Evolutionary conservation across 2,113 vertebrate genomes (phyloP), one percentile per base, ranked within the genome.

Genomic region (Barnardius zonarius): DNA sequence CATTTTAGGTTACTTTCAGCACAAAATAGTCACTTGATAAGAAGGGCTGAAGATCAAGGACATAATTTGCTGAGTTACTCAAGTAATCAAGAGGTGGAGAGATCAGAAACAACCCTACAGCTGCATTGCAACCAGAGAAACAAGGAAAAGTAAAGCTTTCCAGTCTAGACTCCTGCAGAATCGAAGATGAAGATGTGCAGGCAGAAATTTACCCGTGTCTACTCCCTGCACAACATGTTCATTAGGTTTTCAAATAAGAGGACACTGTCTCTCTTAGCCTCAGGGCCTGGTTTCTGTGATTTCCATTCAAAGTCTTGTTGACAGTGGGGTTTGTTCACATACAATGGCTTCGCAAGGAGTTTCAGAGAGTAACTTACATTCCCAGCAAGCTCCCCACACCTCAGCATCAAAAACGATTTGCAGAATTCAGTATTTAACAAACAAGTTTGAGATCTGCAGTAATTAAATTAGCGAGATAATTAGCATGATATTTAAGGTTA

Each of bases 391-490:
- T 84, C 64, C 64, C 49, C 91, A 76, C 83, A 80, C 88, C 83
- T 72, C 83, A 79, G 44, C 62, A 87, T 76, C 57, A 70, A 95
- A 94, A 95, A 86, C 81, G 73, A 91, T 90, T 93, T 89, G 54
- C 51, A 59, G 77, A 88, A 86, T 35, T 82, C 83, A 96, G 84
- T 82, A 91, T 89, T 96, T 95, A 92, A 77, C 92, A 93, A 97
- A 90, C 74, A 84, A 93, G 41, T 92, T 91, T 78, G 86, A 94
- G 81, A 94, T 72, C n/a, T 76, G 66, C 74, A 82, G 57, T 87
- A 78, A 96, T 94, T 94, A 96, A 94, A 97, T 96, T 95, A 93
- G 90, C 91, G 93, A 83, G 92, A 31, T 93, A 95, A 96, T 96
- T 96, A 96, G 73, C 80, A 92, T 24, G 10, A 92, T 92, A 91